Conservation (phyloP, 2,888 invertebrate species). For the Polydrusus cervinus region DNA sequence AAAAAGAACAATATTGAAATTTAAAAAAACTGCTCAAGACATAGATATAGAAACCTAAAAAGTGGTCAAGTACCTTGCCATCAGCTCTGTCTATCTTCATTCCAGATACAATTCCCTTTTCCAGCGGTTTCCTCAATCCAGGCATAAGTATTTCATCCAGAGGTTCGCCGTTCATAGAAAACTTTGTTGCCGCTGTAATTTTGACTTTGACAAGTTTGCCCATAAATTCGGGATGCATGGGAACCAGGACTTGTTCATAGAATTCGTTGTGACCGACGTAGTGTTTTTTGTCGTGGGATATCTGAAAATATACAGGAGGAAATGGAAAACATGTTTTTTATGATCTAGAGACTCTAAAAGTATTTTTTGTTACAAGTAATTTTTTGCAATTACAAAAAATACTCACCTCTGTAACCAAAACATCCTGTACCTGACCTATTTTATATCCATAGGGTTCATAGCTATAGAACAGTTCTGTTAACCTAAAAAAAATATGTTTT, state of each 20-base stretch:
- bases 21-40: no score
- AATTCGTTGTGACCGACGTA: constrained; percentile 96
- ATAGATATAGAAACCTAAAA: no score
- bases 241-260: constrained; percentile 94
- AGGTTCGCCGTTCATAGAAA: constrained; percentile 85
- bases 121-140: constrained; percentile 74
- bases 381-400: neutral
- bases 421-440: constrained; percentile 80
- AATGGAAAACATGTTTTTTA: no score
- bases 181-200: constrained; percentile 81
- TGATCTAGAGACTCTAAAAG: no score
- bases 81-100: constrained; percentile 58
- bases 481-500: constrained; percentile 26
- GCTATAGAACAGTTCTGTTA: constrained; percentile 89
- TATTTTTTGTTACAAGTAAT: no score
- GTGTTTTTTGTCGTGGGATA: constrained; percentile 91
- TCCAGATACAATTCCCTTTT: constrained; percentile 76
- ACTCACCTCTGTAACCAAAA: constrained; percentile 88
- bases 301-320: constrained; percentile 25
- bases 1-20: constrained; percentile 26
- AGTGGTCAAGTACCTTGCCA: no score
- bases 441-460: constrained; percentile 88
- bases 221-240: constrained; percentile 83
- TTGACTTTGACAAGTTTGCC: constrained; percentile 88
- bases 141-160: constrained; percentile 73